Conservation (phyloP, 2,113 vertebrate species). For the Procavia capensis region DNA sequence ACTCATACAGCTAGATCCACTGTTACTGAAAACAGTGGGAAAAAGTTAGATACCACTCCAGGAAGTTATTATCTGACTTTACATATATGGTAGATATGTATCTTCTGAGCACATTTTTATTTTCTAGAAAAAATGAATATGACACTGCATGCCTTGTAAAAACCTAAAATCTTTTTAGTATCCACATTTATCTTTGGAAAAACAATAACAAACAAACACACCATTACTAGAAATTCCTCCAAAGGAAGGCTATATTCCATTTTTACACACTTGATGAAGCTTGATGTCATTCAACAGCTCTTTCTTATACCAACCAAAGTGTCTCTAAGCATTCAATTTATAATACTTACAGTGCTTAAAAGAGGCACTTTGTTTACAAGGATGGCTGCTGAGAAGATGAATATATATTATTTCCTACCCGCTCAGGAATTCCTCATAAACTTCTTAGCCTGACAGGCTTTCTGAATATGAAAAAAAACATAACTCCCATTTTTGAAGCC, state of each 20-base stretch:
- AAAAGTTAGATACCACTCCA: background rate
- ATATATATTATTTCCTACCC: background rate
- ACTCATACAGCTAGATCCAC: background rate
- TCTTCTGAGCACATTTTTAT: background rate
- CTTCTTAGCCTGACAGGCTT: background rate
- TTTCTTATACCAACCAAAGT: conserved; percentile 13
- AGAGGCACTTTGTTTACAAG: conserved; percentile 45
- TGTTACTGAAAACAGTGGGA: background rate
- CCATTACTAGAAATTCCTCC: background rate
- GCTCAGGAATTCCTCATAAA: background rate
- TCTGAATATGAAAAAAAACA: background rate
- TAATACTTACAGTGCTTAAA: background rate
- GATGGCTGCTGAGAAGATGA: background rate
- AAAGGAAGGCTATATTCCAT: background rate
- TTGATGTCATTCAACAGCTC: background rate
- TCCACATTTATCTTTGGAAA: background rate
- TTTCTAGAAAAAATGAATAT: conserved; percentile 11
- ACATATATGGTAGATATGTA: background rate
- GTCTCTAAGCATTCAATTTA: background rate
- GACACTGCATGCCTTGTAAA: background rate
- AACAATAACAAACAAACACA: background rate
- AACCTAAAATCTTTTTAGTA: conserved; percentile 28
- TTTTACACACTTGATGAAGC: background rate
- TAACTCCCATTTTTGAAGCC: conserved; percentile 35
- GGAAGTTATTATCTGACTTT: background rate